phyloP scores from a whole-genome alignment of 92 coral and sea anemone species.

The Metridium senile region DNA sequence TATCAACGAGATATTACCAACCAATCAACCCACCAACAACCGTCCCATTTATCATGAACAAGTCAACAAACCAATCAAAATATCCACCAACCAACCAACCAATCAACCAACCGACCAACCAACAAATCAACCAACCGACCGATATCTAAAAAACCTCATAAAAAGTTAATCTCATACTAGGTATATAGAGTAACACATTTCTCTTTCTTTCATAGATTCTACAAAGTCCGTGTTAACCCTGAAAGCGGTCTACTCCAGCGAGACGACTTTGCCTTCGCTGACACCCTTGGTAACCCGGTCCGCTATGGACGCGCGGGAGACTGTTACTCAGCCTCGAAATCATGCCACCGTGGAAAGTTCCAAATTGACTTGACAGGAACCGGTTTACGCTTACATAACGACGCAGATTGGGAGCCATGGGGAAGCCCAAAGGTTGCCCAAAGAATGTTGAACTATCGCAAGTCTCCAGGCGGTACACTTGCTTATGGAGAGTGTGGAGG shows the following conservation, averaged over 20 bases:
- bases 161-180: too few relatives aligned
- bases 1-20: too few relatives aligned
- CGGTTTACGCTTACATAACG: constrained; percentile 85
- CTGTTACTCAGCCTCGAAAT: constrained; percentile 91
- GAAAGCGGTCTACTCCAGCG: constrained; percentile 77
- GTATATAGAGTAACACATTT: too few relatives aligned
- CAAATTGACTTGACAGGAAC: constrained; percentile 90
- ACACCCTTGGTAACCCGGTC: constrained; percentile 88
- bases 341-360: constrained; percentile 89
- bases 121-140: too few relatives aligned
- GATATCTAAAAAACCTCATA: too few relatives aligned
- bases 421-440: constrained; percentile 89
- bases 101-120: too few relatives aligned
- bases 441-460: constrained; percentile 72
- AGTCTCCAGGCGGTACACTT: constrained; percentile 73
- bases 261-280: constrained; percentile 88
- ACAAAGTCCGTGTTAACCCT: constrained; percentile 89
- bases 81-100: too few relatives aligned
- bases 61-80: too few relatives aligned
- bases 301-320: constrained; percentile 97
- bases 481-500: constrained; percentile 97
- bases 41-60: too few relatives aligned
- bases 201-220: constrained; percentile 62
- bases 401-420: constrained; percentile 92
- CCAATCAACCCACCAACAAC: too few relatives aligned